Base-by-base conservation (phyloP, 2,113 vertebrate genomes). In the Chionis minor region DNA sequence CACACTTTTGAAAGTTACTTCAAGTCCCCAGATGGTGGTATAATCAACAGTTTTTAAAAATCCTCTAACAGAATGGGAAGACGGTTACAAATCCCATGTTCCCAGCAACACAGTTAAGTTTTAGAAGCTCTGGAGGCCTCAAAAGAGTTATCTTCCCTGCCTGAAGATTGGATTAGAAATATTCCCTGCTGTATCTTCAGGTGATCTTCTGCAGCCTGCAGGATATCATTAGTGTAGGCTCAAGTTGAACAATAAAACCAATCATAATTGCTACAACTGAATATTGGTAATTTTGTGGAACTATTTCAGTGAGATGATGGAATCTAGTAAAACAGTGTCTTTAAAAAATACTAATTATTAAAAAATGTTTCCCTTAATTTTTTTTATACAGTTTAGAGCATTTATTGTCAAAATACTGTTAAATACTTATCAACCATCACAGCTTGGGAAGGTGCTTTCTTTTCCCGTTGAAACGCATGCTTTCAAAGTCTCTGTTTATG, bases 401-500 rank as follows among this genome's bases (percentile, higher is more conserved):
- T 74, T 81, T 81, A 55, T 49, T 86, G 61, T 69, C 56, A 73
- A 92, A 92, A 89, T 30, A 91, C 32, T 58, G n/a, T 61, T 61
- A 54, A 83, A 79, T 12, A 61, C 27, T 32, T 79, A 87, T 45
- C 77, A 81, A 51, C 33, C 44, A 92, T n/a, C 54, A 72, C 80
- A 84, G 62, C 73, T 22, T 89, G 52, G 91, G 12, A 89, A 59
- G 3, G 35, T 77, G 24, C n/a, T 87, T 87, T 82, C 73, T 93
- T 81, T 89, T 94, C 56, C 42, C 42, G 28, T 27, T 82, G 66
- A 93, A 71, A 89, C 8, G 13, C 33, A 9, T 27, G 33, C 54
- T 92, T 94, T 81, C 62, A 89, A 95, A 89, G 56, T 35, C 45
- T 49, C 65, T 72, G 80, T 75, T 97, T 92, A 72, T 27, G 15